Conservation (phyloP, 2,797 vertebrate species). For the Acipenser transmontanus region DNA sequence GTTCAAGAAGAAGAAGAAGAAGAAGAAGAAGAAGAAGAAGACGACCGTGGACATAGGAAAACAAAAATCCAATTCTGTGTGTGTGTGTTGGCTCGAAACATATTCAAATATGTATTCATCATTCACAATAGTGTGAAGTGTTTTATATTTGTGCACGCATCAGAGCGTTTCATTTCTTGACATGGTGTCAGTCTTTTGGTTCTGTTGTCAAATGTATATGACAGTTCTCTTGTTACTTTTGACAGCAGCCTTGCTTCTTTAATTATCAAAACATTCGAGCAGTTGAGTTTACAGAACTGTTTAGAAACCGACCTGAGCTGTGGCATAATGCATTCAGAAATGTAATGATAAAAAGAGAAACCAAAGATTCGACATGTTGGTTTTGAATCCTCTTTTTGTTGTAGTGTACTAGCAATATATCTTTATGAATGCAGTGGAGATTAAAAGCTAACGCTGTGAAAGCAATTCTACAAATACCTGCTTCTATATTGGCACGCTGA, state of each 20-base stretch:
- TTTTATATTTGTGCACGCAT: background rate
- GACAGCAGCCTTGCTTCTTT: background rate
- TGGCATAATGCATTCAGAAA: too few relatives aligned
- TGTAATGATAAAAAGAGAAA: too few relatives aligned
- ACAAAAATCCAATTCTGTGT: background rate
- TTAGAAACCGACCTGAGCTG: too few relatives aligned
- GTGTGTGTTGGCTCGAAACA: background rate
- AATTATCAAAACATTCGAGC: constrained; percentile 1
- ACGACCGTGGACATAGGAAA: background rate
- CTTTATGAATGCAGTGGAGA: too few relatives aligned
- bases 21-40: background rate
- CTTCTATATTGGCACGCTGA: too few relatives aligned
- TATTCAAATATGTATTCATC: constrained; percentile 1
- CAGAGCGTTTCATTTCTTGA: background rate
- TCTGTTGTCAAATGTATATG: background rate
- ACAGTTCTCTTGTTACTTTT: constrained; percentile 8
- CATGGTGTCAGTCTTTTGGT: background rate
- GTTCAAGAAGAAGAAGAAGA: too few relatives aligned
- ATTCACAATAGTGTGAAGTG: background rate
- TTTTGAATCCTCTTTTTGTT: too few relatives aligned
- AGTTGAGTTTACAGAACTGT: too few relatives aligned
- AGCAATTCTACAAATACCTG: too few relatives aligned
- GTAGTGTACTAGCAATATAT: too few relatives aligned
- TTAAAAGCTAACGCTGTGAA: too few relatives aligned
- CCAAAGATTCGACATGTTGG: too few relatives aligned